phyloP scores from a whole-genome alignment of 2,888 invertebrate species.

The Branchipolynoe longqiensis region DNA sequence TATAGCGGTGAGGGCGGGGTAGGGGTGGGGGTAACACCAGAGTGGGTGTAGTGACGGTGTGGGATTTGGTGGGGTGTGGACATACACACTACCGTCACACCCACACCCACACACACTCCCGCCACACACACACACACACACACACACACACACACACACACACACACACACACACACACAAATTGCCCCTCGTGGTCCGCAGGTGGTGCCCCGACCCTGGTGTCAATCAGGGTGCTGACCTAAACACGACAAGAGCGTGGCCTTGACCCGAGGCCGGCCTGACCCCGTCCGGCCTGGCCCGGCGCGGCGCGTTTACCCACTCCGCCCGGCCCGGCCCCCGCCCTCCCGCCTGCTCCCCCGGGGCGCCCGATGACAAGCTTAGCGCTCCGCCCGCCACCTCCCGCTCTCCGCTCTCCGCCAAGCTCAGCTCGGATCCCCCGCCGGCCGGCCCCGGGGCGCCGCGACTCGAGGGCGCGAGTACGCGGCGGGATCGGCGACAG shows the following conservation, averaged over 20 bases:
- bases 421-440: constrained; percentile 22
- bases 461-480: not conserved
- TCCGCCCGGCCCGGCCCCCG: not conserved
- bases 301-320: not conserved
- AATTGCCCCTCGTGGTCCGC: constrained; percentile 31
- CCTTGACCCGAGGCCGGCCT: constrained; percentile 18
- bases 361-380: constrained; percentile 39
- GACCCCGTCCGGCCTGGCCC: not conserved
- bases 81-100: not conserved
- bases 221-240: constrained; percentile 56
- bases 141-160: not conserved
- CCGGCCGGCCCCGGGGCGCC: constrained; percentile 19
- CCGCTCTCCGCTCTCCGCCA: not conserved
- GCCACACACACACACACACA: not conserved
- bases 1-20: too few species aligned
- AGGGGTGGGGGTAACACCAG: not conserved
- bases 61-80: not conserved
- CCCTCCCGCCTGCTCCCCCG: not conserved
- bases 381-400: constrained; percentile 39
- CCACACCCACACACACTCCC: not conserved
- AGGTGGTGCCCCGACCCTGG: constrained; percentile 45
- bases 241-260: constrained; percentile 30
- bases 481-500: not conserved
- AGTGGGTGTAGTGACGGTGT: not conserved
- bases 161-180: not conserved